A percentile compares a stretch with the other conserved stretches of the same genome.
Conservation (phyloP, 2,113 vertebrate species). For the Epinephelus lanceolatus region DNA sequence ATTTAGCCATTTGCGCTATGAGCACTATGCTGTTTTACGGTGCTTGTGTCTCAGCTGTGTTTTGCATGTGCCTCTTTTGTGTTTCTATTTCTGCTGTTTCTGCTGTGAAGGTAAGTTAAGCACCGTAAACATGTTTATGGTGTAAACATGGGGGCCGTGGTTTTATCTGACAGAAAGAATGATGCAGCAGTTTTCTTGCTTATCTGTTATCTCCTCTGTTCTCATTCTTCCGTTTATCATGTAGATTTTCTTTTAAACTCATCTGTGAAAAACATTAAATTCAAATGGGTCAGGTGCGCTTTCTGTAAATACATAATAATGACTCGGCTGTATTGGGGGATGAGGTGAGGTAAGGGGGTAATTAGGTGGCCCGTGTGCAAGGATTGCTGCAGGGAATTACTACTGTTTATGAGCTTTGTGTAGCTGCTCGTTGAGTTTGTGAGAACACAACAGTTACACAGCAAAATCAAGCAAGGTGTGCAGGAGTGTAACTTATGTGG, state of each 20-base stretch:
- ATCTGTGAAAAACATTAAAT: not conserved
- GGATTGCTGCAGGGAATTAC: not conserved
- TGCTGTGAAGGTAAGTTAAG: constrained; percentile 5
- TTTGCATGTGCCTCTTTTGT: not conserved
- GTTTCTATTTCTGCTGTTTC: not conserved
- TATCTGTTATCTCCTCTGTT: not conserved
- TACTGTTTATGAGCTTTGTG: constrained; percentile 2
- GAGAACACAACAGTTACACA: not conserved
- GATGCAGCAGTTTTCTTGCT: constrained; percentile 29
- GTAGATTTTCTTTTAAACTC: not conserved
- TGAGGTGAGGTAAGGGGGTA: not conserved
- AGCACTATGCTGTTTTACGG: not conserved
- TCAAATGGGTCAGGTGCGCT: not conserved
- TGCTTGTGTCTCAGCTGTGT: no score
- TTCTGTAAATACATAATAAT: not conserved
- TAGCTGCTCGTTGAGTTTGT: not conserved
- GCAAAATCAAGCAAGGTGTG: not conserved
- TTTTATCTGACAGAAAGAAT: constrained; percentile 12
- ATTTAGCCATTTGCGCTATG: not conserved
- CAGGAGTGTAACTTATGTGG: no score
- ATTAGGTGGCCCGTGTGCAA: not conserved
- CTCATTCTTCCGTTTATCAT: not conserved
- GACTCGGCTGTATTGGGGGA: not conserved
- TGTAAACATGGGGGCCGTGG: constrained; percentile 62
- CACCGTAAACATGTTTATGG: constrained; percentile 61